These are phyloP conservation scores for Plotosus lineatus DNA, from an alignment of 2,113 vertebrate genomes.

Conservation along the genomic window DNA sequence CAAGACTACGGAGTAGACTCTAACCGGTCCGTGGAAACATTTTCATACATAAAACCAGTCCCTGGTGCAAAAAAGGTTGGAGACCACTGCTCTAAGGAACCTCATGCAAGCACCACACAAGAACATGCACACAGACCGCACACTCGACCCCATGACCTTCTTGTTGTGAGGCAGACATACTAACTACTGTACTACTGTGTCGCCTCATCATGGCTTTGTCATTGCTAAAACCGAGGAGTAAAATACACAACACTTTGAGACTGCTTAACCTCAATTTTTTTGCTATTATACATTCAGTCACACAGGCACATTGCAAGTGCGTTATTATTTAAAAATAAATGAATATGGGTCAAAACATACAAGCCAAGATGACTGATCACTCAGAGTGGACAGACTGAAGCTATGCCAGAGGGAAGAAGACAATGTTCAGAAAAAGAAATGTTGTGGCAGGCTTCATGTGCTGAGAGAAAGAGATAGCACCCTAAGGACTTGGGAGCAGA, in stretches of 20 bases:
- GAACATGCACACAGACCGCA: too few species aligned
- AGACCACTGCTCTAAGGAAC: too few species aligned
- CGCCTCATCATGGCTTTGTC: too few species aligned
- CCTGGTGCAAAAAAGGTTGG: too few species aligned
- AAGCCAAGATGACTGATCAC: neutral
- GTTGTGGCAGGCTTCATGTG: constrained; percentile 28
- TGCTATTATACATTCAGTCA: neutral
- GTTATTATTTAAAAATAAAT: neutral
- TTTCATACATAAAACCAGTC: too few species aligned
- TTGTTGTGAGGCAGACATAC: too few species aligned
- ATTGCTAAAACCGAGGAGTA: neutral
- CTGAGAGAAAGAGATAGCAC: constrained; percentile 40
- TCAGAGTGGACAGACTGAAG: neutral
- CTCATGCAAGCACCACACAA: too few species aligned
- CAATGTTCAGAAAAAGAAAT: constrained; percentile 33
- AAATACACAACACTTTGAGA: neutral
- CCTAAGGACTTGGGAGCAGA: constrained; percentile 15
- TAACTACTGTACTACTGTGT: too few species aligned
- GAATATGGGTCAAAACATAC: neutral
- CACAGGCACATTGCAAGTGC: neutral
- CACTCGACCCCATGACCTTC: too few species aligned
- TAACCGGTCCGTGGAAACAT: too few species aligned
- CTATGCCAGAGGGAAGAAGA: neutral
- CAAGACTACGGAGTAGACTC: too few species aligned
- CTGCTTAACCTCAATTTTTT: neutral